Base-by-base conservation (phyloP, 92 coral and sea anemone genomes). In the Epizoanthus fatuus region DNA sequence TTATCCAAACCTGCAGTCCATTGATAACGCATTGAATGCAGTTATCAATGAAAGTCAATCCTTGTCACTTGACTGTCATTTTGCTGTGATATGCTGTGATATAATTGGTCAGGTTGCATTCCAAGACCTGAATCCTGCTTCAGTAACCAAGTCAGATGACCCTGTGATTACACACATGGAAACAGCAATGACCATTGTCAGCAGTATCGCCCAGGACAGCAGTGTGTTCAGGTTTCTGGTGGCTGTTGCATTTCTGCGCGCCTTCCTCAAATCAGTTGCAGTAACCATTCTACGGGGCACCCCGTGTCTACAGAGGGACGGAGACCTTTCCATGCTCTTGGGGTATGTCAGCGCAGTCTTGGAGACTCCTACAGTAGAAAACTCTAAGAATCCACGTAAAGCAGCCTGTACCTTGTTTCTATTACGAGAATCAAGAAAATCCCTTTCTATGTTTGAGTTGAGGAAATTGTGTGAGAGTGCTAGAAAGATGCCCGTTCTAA, bases 31-130 rank as follows among this genome's bases (percentile, higher is more conserved):
- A 20, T 91, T 97, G 56, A 77, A 13, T 20, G 62, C 69, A 45
- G 70, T 17, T 7, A 44, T 20, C 12, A 62, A 9, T 8, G 82
- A 32, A 13, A 81, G 68, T 45, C 73, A 74, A 60, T 38, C 57
- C 42, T 81, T 86, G 44, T 90, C 92, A 52, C 79, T 93, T 29
- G 96, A 97, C 75, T 88, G 87, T 16, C 91, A 87, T 58, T 89
- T 96, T 58, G 89, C 94, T 51, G 99, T 95, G 35, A 88, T 95
- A 81, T 93, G 98, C 72, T 93, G 98, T 86, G 98, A 97, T 83
- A 75, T 95, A 42, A 95, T 97, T 72, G 88, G 89, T 56, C 91
- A 86, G 65, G 92, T 95, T 56, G 95, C 97, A 16, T 94, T 93
- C 58, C 80, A 71, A 64, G 74, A 93, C 8, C 79, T 95, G 7